Conservation (phyloP, 2,888 invertebrate species). For the Frankliniella fusca region DNA sequence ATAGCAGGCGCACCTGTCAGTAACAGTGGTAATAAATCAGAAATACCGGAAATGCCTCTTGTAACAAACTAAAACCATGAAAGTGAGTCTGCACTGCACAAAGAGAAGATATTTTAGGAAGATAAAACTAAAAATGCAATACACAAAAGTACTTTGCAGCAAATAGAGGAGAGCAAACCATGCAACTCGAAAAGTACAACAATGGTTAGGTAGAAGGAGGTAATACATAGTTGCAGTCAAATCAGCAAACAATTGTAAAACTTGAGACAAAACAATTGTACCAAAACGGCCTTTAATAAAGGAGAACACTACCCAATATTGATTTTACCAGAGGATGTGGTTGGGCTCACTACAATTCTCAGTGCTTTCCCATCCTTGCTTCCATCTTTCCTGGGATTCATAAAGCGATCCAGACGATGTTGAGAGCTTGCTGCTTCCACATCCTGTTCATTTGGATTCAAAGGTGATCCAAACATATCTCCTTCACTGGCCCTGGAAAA, state of each 20-base stretch:
- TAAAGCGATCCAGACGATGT: too few species aligned
- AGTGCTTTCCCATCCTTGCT: not conserved
- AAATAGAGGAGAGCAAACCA: not conserved
- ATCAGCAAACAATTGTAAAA: not conserved
- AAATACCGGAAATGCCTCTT: not conserved
- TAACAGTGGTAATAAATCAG: too few species aligned
- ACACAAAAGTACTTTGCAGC: not conserved
- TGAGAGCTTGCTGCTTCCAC: too few species aligned
- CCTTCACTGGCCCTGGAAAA: not conserved
- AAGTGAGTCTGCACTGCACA: not conserved
- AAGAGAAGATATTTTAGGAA: not conserved
- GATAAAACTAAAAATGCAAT: not conserved
- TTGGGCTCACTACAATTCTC: slow-evolving; percentile 8
- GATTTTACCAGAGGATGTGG: not conserved
- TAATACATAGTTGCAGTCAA: not conserved
- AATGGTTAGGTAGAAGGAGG: not conserved
- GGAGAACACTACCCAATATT: not conserved
- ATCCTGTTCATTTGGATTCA: too few species aligned
- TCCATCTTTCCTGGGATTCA: not conserved
- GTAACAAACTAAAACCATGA: not conserved
- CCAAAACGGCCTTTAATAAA: not conserved
- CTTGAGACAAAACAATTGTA: not conserved
- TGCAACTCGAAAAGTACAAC: not conserved
- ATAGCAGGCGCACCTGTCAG: too few species aligned
- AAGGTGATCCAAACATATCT: not conserved